phyloP scores from a whole-genome alignment of 1,140 invertebrate species.

The Drosophila murphyi region DNA sequence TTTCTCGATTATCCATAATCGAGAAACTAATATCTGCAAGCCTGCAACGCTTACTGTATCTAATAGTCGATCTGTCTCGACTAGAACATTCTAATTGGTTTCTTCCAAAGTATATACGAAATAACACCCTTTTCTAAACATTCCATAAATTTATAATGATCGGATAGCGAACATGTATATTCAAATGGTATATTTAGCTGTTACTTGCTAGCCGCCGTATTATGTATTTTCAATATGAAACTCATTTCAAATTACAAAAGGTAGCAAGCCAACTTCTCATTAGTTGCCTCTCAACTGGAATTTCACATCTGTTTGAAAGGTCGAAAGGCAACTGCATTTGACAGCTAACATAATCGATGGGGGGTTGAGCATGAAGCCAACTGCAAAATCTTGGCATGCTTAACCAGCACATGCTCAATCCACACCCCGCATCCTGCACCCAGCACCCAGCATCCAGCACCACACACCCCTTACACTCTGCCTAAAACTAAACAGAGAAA shows the following conservation, averaged over 20 bases:
- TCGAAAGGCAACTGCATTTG: conserved; percentile 38
- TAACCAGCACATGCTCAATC: neutral
- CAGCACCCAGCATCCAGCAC: neutral
- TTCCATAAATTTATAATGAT: too few relatives aligned
- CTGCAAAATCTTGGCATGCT: conserved; percentile 19
- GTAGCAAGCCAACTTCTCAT: conserved; percentile 14
- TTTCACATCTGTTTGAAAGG: neutral
- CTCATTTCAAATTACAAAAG: neutral
- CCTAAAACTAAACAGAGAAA: conserved; percentile 40
- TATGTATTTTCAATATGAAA: neutral
- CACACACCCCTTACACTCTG: conserved; percentile 7
- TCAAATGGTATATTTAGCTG: too few relatives aligned
- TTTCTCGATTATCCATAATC: too few relatives aligned
- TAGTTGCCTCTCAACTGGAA: neutral
- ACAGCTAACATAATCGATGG: conserved; percentile 12
- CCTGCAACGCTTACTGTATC: too few relatives aligned
- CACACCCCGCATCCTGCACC: neutral
- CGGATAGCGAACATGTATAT: too few relatives aligned
- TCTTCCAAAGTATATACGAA: too few relatives aligned
- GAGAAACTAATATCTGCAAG: too few relatives aligned
- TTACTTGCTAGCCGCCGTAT: neutral
- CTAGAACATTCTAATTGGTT: too few relatives aligned
- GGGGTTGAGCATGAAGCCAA: neutral
- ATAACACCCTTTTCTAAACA: too few relatives aligned
- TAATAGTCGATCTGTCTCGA: too few relatives aligned